These are phyloP conservation scores for Drosophila picticornis DNA, from an alignment of 2,888 invertebrate species.

Conservation along the genomic window DNA sequence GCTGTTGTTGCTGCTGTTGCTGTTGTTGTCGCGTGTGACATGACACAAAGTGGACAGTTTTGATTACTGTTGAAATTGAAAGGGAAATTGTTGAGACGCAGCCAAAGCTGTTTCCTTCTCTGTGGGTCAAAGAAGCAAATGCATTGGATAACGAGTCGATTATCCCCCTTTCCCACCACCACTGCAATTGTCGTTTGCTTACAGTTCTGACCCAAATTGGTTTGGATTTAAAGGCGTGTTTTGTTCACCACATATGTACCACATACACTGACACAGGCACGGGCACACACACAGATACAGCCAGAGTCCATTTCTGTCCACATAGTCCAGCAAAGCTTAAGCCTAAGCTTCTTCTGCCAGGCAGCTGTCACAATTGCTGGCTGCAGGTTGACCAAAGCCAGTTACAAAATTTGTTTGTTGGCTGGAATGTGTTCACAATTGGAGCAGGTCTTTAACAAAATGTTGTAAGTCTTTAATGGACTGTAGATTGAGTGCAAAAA, in stretches of 20 bases:
- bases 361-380: constrained; percentile 51
- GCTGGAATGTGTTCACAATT: constrained; percentile 30
- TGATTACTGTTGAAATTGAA: constrained; percentile 78
- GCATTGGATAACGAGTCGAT: constrained; percentile 49
- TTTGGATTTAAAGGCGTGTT: constrained; percentile 57
- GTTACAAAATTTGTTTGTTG: constrained; percentile 36
- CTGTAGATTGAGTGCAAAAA: not conserved
- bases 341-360: constrained; percentile 44
- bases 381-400: constrained; percentile 51
- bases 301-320: not conserved
- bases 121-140: constrained; percentile 62
- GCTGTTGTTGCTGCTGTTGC: constrained; percentile 18
- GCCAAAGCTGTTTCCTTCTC: constrained; percentile 53
- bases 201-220: constrained; percentile 64
- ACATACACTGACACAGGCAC: not conserved
- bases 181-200: constrained; percentile 16
- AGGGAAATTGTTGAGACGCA: constrained; percentile 73
- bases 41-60: constrained; percentile 79
- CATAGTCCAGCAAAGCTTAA: constrained; percentile 37
- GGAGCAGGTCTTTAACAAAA: constrained; percentile 5
- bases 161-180: constrained; percentile 4
- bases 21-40: constrained; percentile 76
- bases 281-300: not conserved
- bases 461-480: constrained; percentile 8
- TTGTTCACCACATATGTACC: constrained; percentile 1